Percentiles rank a stretch among this genome's conserved stretches.
phyloP scores from a whole-genome alignment of 2,888 invertebrate genomes.

The Trissolcus japonicus region DNA sequence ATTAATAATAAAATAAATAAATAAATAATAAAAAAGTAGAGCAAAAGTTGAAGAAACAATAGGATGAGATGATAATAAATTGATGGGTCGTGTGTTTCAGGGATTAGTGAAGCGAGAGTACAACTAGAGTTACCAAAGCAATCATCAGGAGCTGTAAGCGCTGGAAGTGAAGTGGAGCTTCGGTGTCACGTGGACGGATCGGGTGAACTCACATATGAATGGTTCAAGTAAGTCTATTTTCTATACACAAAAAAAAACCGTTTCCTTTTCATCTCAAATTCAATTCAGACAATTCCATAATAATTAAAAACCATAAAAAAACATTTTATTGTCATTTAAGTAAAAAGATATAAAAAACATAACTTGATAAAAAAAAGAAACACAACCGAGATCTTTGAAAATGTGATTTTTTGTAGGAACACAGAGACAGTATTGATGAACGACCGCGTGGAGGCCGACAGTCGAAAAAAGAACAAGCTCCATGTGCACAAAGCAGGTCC shows the following conservation, averaged over 20 bases:
- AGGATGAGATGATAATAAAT: no score
- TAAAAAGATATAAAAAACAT: no score
- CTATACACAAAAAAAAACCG: neutral
- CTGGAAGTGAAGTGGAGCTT: conserved; percentile 79
- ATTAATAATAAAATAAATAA: no score
- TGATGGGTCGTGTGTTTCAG: conserved; percentile 73
- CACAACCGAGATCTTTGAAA: no score
- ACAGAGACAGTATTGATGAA: conserved; percentile 80
- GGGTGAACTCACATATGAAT: conserved; percentile 81
- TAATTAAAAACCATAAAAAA: no score
- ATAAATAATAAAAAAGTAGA: no score
- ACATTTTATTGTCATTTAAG: no score
- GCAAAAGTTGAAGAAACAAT: no score
- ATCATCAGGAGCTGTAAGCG: conserved; percentile 74
- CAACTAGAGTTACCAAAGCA: conserved; percentile 79
- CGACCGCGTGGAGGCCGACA: conserved; percentile 78
- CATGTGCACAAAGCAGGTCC: conserved; percentile 79
- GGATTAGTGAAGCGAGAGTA: conserved; percentile 80
- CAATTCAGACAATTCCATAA: no score
- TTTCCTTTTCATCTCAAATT: no score
- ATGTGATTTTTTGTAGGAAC: conserved; percentile 77
- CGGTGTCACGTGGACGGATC: conserved; percentile 83
- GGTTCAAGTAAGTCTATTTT: conserved; percentile 79
- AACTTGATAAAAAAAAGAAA: no score
- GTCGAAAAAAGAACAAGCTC: conserved; percentile 79